A percentile compares a stretch with the other conserved stretches of the same genome.
Evolutionary conservation across 2,797 vertebrate genomes (phyloP).

Genomic region (Spinibarbus caldwelli): DNA sequence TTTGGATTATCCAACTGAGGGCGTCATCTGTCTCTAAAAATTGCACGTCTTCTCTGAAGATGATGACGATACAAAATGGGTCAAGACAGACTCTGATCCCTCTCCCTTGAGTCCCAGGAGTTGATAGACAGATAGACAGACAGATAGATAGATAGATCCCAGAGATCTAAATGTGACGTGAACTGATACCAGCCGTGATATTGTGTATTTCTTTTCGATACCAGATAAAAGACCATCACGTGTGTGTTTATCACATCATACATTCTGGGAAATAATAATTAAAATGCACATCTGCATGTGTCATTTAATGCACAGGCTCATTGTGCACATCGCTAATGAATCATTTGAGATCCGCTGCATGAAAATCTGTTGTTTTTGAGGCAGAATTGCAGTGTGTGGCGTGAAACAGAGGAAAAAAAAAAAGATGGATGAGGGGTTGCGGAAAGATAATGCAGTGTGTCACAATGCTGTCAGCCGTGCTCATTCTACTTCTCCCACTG

Average conservation of each 20-base stretch:
- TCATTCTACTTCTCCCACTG: constrained; percentile 28
- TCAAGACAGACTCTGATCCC: constrained; percentile 37
- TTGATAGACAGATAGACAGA: constrained; percentile 13
- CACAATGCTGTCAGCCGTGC: constrained; percentile 28
- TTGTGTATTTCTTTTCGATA: neutral
- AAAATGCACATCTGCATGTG: constrained; percentile 31
- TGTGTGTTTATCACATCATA: constrained; percentile 11
- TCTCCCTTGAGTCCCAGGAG: constrained; percentile 5
- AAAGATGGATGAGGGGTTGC: constrained; percentile 40
- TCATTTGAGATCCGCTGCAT: neutral
- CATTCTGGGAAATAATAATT: constrained; percentile 37
- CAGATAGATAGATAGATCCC: neutral
- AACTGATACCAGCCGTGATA: constrained; percentile 6
- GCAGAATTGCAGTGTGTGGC: constrained; percentile 2
- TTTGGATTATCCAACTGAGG: constrained; percentile 23
- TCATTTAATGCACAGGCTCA: constrained; percentile 2
- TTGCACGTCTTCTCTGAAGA: constrained; percentile 11
- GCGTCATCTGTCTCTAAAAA: constrained; percentile 32
- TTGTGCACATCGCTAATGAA: constrained; percentile 9
- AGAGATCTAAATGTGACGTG: neutral
- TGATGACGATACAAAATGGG: constrained; percentile 39
- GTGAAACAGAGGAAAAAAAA: neutral
- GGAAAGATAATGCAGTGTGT: constrained; percentile 50
- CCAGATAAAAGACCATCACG: constrained; percentile 9
- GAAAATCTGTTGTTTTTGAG: constrained; percentile 30